phyloP scores from a whole-genome alignment of 1,140 invertebrate genomes.

The Drosophila baimaii region DNA sequence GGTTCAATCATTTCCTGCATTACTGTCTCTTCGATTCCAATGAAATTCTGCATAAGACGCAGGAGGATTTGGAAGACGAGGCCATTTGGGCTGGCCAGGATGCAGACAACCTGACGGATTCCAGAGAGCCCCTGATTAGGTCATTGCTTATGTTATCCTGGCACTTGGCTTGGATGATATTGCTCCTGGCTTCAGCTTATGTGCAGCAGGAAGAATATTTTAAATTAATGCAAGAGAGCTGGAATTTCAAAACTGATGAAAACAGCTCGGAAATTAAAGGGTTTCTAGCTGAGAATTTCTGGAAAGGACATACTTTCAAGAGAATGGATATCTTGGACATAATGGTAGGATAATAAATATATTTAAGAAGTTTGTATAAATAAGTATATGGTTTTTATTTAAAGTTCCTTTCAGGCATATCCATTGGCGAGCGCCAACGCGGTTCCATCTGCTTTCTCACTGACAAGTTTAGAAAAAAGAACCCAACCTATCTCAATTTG shows the following conservation, averaged over 20 bases:
- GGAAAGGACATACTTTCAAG: background rate
- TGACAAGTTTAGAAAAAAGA: background rate
- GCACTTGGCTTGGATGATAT: slow-evolving; percentile 28
- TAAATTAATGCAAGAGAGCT: slow-evolving; percentile 15
- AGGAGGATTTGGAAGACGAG: slow-evolving; percentile 36
- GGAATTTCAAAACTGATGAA: slow-evolving; percentile 17
- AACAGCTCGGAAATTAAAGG: slow-evolving; percentile 2
- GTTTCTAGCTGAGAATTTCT: background rate
- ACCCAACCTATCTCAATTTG: background rate
- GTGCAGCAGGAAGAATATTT: slow-evolving; percentile 40
- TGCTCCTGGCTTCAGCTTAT: slow-evolving; percentile 39
- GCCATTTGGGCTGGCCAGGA: slow-evolving; percentile 30
- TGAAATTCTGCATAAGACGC: slow-evolving; percentile 24
- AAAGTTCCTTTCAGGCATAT: slow-evolving; percentile 32
- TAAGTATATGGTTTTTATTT: background rate
- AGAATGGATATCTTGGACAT: slow-evolving; percentile 27
- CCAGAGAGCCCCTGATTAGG: background rate
- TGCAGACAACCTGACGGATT: background rate
- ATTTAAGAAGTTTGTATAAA: background rate
- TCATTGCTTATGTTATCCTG: slow-evolving; percentile 24
- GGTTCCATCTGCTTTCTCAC: slow-evolving; percentile 29
- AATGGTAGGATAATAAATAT: slow-evolving; percentile 12
- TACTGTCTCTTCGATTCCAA: slow-evolving; percentile 14
- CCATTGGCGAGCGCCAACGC: slow-evolving; percentile 6
- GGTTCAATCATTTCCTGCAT: slow-evolving; percentile 6